A percentile compares a stretch with the other conserved stretches of the same genome.
These are phyloP conservation scores for Zaprionus tsacasi DNA, from an alignment of 1,140 invertebrate genomes.

Conservation along the genomic window DNA sequence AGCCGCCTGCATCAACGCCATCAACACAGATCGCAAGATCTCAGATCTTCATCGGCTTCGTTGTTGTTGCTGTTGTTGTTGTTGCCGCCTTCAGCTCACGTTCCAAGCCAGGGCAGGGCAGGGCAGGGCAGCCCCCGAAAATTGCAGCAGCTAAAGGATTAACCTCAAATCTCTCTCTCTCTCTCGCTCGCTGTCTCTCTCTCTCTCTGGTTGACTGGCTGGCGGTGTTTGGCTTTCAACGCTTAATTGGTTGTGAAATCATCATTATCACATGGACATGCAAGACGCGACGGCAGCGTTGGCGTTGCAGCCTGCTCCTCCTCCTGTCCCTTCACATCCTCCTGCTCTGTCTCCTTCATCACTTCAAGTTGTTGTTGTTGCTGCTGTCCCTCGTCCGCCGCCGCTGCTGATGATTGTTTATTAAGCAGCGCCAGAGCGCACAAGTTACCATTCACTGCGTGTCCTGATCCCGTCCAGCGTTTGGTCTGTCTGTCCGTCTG, in stretches of 20 bases:
- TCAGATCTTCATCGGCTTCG: constrained; percentile 64
- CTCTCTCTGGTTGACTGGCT: constrained; percentile 14
- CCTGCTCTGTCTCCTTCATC: constrained; percentile 42
- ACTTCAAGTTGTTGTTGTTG: constrained; percentile 41
- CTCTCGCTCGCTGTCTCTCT: too few species aligned
- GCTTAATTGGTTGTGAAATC: constrained; percentile 83
- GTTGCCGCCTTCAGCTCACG: constrained; percentile 24
- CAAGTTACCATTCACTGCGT: constrained; percentile 50
- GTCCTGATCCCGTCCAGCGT: constrained; percentile 53
- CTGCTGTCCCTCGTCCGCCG: constrained; percentile 38
- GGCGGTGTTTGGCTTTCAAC: constrained; percentile 82
- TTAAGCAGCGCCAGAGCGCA: constrained; percentile 71
- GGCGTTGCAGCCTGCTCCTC: constrained; percentile 52
- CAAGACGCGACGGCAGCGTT: constrained; percentile 56
- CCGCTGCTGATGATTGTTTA: constrained; percentile 76
- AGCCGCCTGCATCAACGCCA: constrained; percentile 80
- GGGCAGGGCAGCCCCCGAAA: constrained; percentile 56
- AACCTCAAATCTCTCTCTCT: constrained; percentile 72
- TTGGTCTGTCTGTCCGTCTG: constrained; percentile 9
- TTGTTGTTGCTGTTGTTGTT: constrained; percentile 19
- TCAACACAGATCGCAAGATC: constrained; percentile 61
- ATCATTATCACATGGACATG: constrained; percentile 80
- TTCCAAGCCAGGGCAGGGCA: constrained; percentile 15
- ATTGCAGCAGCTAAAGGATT: constrained; percentile 79
- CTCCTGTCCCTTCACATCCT: too few species aligned